Percentiles rank a stretch among this genome's conserved stretches.
Evolutionary conservation across 2,797 vertebrate genomes (phyloP).

Genomic region (Carcharodon carcharias): DNA sequence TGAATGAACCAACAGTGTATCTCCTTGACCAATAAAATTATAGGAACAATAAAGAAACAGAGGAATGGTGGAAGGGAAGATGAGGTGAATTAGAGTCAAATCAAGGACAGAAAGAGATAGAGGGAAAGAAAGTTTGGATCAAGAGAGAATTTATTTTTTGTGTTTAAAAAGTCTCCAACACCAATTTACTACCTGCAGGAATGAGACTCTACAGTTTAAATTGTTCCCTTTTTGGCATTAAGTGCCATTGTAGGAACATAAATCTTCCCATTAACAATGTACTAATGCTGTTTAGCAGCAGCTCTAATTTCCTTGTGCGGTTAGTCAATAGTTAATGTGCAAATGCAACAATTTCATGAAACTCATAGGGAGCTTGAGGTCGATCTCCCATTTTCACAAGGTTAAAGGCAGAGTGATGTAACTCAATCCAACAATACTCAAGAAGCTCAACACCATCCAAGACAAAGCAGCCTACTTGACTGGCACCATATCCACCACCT

Average conservation of each 20-base stretch:
- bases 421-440: neutral
- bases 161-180: neutral
- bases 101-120: neutral
- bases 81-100: neutral
- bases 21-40: too few species aligned
- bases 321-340: neutral
- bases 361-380: neutral
- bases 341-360: neutral
- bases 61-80: too few species aligned
- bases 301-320: too few species aligned
- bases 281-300: too few species aligned
- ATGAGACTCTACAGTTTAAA: neutral
- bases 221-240: neutral
- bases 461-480: too few species aligned
- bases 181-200: neutral
- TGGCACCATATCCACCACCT: too few species aligned
- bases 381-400: neutral
- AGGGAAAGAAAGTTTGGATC: neutral
- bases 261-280: neutral
- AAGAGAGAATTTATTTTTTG: neutral
- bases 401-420: neutral
- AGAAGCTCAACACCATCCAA: too few species aligned
- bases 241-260: neutral
- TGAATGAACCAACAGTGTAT: too few species aligned
- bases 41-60: too few species aligned